Conservation (phyloP, 2,888 invertebrate genomes). For the Tenodera sinensis region DNA sequence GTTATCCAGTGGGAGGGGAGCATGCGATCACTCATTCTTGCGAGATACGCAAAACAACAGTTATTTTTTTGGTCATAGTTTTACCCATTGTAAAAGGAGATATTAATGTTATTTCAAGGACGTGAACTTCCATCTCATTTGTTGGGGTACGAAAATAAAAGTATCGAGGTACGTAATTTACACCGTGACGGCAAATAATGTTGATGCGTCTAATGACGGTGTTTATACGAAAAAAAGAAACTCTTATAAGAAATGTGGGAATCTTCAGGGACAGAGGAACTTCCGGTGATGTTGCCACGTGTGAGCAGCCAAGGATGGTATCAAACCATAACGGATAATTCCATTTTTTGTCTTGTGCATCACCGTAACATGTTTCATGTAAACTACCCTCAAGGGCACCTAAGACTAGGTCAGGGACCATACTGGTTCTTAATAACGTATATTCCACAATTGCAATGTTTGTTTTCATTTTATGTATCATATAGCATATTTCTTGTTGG, state of each 20-base stretch:
- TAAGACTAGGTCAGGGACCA: not conserved
- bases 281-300: not conserved
- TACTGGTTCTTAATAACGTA: not conserved
- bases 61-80: slow-evolving; percentile 1
- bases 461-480: not conserved
- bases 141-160: not conserved
- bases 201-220: not conserved
- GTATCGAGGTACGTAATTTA: not conserved
- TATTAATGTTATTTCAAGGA: not conserved
- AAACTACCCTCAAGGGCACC: not conserved
- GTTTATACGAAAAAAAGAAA: not conserved
- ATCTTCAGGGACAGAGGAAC: not conserved
- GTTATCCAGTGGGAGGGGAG: not conserved
- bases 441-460: not conserved
- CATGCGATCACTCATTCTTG: not conserved
- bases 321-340: not conserved
- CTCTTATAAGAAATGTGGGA: not conserved
- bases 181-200: not conserved
- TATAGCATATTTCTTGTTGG: no score
- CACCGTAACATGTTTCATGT: not conserved
- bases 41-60: not conserved
- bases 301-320: not conserved
- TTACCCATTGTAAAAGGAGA: not conserved
- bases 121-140: not conserved
- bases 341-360: not conserved